phyloP scores from a whole-genome alignment of 2,797 vertebrate genomes.

The Channa striata region DNA sequence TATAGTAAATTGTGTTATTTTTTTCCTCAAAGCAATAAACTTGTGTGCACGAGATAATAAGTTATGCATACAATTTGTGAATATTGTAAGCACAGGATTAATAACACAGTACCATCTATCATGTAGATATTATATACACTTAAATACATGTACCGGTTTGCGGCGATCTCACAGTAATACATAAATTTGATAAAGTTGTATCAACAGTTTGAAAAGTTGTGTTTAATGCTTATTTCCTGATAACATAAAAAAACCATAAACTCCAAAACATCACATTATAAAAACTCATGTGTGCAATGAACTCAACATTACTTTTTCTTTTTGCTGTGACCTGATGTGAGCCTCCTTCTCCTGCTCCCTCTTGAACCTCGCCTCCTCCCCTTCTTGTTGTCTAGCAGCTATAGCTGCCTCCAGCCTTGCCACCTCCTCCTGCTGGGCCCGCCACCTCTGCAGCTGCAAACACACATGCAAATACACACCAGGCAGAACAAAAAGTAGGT shows the following conservation, averaged over 20 bases:
- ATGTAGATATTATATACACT: conserved; percentile 9
- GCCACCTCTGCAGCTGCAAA: conserved; percentile 90
- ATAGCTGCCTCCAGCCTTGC: conserved; percentile 88
- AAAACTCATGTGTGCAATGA: conserved; percentile 1
- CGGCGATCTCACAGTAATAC: no score
- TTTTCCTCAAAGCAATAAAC: not conserved
- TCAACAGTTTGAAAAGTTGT: no score
- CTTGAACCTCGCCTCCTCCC: conserved; percentile 84
- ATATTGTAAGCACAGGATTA: not conserved
- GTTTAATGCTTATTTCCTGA: not conserved
- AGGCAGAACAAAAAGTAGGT: conserved; percentile 35
- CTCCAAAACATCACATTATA: not conserved
- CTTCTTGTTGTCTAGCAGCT: conserved; percentile 84
- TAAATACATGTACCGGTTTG: not conserved
- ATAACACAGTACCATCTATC: conserved; percentile 6
- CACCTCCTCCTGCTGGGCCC: conserved; percentile 89
- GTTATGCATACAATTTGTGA: not conserved
- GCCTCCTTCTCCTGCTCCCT: conserved; percentile 84
- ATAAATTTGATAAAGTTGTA: no score
- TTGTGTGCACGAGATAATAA: not conserved
- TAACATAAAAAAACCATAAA: not conserved
- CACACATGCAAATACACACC: conserved; percentile 46
- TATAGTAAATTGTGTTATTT: not conserved
- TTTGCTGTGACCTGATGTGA: conserved; percentile 85
- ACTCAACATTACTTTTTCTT: conserved; percentile 77